Evolutionary conservation across 2,888 invertebrate species (phyloP).

Genomic region (Drosophila fulvimacula): DNA sequence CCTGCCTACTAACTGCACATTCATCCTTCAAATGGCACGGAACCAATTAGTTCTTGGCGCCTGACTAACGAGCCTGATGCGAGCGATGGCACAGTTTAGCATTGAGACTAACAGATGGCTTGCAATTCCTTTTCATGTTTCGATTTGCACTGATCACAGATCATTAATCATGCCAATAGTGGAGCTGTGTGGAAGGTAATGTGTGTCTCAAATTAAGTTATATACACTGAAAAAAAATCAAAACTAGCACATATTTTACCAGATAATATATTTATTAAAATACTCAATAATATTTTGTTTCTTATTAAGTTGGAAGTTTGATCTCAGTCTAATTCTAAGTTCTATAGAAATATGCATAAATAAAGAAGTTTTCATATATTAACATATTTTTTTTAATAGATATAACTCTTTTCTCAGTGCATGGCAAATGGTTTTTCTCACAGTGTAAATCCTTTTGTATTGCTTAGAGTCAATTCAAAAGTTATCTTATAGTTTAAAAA

Average conservation of each 20-base stretch:
- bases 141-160: conserved; percentile 16
- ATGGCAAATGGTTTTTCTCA: too few relatives aligned
- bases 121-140: conserved; percentile 49
- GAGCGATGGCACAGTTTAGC: conserved; percentile 49
- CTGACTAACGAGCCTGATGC: conserved; percentile 63
- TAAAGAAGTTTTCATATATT: not conserved
- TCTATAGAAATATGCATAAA: too few relatives aligned
- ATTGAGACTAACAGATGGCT: conserved; percentile 31
- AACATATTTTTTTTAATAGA: not conserved
- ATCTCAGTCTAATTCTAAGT: not conserved
- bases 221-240: conserved; percentile 2
- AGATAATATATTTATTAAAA: not conserved
- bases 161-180: conserved; percentile 52
- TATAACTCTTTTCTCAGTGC: not conserved
- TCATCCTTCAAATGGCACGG: conserved; percentile 67
- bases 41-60: conserved; percentile 62
- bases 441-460: too few relatives aligned
- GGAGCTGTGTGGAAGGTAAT: conserved; percentile 13
- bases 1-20: not conserved
- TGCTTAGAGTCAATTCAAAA: too few relatives aligned
- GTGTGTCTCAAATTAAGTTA: conserved; percentile 29
- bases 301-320: too few relatives aligned
- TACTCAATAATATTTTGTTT: not conserved
- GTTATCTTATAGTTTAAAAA: too few relatives aligned
- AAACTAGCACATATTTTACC: not conserved